A percentile compares a stretch with the other conserved stretches of the same genome.
Conservation (phyloP, 2,888 invertebrate genomes). For the Orgyia antiqua region DNA sequence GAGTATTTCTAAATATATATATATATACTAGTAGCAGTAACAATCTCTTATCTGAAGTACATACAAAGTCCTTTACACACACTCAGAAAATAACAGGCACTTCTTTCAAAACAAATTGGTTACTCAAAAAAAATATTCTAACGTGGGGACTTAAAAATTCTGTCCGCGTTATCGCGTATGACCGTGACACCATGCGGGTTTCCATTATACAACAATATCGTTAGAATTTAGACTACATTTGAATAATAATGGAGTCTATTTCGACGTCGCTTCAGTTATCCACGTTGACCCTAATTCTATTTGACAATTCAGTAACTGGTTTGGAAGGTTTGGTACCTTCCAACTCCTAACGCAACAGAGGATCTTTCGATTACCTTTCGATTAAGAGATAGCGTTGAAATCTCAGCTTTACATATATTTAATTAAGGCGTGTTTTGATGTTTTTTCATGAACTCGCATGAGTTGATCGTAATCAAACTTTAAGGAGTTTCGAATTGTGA, state of each 20-base stretch:
- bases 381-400: neutral
- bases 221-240: neutral
- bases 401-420: neutral
- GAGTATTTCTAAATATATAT: too few species aligned
- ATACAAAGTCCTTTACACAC: too few species aligned
- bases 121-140: conserved; percentile 25
- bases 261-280: neutral
- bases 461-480: too few species aligned
- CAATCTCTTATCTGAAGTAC: too few species aligned
- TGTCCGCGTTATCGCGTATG: conserved; percentile 46
- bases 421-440: too few species aligned
- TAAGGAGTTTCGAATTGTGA: too few species aligned
- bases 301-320: neutral
- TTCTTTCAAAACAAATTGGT: conserved; percentile 11
- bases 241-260: neutral
- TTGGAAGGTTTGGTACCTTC: too few species aligned
- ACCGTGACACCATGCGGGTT: conserved; percentile 52
- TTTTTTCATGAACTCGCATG: too few species aligned
- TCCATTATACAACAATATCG: conserved; percentile 34
- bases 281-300: neutral
- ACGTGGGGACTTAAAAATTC: conserved; percentile 35
- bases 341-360: neutral
- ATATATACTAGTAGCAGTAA: too few species aligned
- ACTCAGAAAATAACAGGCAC: neutral
- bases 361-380: neutral